phyloP scores from a whole-genome alignment of 2,888 invertebrate species.

The Hemaris fuciformis region DNA sequence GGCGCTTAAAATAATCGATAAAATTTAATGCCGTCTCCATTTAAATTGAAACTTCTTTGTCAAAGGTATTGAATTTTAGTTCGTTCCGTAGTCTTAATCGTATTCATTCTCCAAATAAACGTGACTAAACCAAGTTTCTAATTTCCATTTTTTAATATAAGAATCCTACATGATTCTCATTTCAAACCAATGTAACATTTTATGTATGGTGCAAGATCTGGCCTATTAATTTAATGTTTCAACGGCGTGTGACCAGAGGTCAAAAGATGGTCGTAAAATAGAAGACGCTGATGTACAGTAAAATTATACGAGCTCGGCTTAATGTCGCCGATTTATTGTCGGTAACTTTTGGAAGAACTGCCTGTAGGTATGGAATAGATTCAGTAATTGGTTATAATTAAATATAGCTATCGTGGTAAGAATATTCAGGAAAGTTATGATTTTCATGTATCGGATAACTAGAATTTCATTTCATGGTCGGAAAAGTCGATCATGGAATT shows the following conservation, averaged over 20 bases:
- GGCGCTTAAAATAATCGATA: no score
- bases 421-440: neutral
- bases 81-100: no score
- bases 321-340: constrained; percentile 25
- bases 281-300: constrained; percentile 18
- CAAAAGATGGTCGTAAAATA: constrained; percentile 4
- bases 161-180: neutral
- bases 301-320: constrained; percentile 28
- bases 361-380: neutral
- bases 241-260: constrained; percentile 4
- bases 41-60: no score
- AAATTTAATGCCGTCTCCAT: no score
- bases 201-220: neutral
- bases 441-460: no score
- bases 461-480: no score
- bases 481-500: no score
- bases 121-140: no score
- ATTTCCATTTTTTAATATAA: no score
- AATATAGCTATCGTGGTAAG: no score
- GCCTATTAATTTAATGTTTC: neutral
- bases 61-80: no score
- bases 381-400: neutral
- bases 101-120: no score
- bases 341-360: constrained; percentile 8
- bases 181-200: neutral